A percentile compares a stretch with the other conserved stretches of the same genome.
Evolutionary conservation across 2,888 invertebrate species (phyloP).

Genomic region (Nomada ferruginata): DNA sequence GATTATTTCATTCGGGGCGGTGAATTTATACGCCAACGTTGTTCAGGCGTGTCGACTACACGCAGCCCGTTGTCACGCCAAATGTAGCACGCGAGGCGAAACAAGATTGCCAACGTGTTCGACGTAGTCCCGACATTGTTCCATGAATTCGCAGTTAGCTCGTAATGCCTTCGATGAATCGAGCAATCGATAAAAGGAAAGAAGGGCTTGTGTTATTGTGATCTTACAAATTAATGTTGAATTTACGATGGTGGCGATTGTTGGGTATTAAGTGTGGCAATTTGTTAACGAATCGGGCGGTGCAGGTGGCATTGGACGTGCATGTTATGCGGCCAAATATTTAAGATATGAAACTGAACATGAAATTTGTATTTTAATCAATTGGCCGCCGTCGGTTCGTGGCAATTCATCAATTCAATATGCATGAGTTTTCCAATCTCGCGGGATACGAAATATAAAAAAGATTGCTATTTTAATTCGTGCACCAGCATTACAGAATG

Average conservation of each 20-base stretch:
- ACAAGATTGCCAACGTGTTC: constrained; percentile 47
- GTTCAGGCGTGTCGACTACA: constrained; percentile 43
- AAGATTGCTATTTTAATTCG: constrained; percentile 22
- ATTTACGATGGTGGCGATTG: background rate
- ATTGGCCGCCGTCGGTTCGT: constrained; percentile 9
- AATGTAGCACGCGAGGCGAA: constrained; percentile 62
- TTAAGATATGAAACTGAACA: constrained; percentile 37
- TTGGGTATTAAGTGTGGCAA: background rate
- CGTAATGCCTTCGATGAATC: constrained; percentile 44
- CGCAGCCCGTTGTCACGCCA: constrained; percentile 60
- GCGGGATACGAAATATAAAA: constrained; percentile 10
- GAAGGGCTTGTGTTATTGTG: background rate
- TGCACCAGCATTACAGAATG: constrained; percentile 6
- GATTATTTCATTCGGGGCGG: constrained; percentile 36
- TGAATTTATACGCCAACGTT: constrained; percentile 53
- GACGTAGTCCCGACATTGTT: constrained; percentile 52
- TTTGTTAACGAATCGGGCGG: background rate
- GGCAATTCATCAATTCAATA: constrained; percentile 35
- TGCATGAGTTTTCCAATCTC: constrained; percentile 44
- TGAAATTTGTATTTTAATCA: constrained; percentile 45
- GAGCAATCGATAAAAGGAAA: constrained; percentile 17
- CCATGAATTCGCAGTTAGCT: constrained; percentile 40
- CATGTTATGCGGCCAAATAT: constrained; percentile 17
- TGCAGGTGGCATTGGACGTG: background rate
- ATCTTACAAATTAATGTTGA: background rate